Evolutionary conservation across 2,888 invertebrate genomes (phyloP).

Genomic region (Polyploca ridens): DNA sequence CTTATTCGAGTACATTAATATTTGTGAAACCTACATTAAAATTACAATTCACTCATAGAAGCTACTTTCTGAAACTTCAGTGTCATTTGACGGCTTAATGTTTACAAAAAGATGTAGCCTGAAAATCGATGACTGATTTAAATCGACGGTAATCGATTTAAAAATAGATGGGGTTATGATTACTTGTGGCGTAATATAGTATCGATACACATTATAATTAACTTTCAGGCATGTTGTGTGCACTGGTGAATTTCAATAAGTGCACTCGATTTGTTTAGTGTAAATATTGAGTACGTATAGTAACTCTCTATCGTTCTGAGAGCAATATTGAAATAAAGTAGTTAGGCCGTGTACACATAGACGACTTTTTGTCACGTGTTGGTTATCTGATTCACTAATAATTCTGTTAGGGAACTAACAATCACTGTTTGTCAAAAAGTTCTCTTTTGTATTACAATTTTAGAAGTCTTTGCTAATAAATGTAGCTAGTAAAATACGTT

Average conservation of each 20-base stretch:
- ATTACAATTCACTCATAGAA: background rate
- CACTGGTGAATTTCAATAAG: constrained; percentile 20
- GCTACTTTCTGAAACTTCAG: background rate
- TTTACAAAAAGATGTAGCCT: background rate
- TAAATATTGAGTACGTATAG: constrained; percentile 20
- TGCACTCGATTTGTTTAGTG: constrained; percentile 26
- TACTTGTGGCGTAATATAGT: background rate
- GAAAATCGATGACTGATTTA: background rate
- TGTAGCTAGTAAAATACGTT: constrained; percentile 12
- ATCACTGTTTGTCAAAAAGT: constrained; percentile 6
- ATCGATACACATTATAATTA: background rate
- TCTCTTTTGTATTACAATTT: background rate
- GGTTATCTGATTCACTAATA: background rate
- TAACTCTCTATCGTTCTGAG: constrained; percentile 41
- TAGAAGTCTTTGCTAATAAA: constrained; percentile 11
- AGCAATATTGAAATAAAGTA: constrained; percentile 36
- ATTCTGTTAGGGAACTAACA: background rate
- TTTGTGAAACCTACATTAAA: constrained; percentile 25
- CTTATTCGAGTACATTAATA: background rate
- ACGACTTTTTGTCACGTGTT: background rate
- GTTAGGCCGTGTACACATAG: constrained; percentile 12
- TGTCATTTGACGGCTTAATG: background rate
- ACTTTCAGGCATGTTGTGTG: constrained; percentile 15
- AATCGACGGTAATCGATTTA: background rate
- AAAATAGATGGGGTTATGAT: too few relatives aligned